These are phyloP conservation scores for Halyomorpha halys DNA, from an alignment of 1,140 invertebrate genomes.

Conservation along the genomic window DNA sequence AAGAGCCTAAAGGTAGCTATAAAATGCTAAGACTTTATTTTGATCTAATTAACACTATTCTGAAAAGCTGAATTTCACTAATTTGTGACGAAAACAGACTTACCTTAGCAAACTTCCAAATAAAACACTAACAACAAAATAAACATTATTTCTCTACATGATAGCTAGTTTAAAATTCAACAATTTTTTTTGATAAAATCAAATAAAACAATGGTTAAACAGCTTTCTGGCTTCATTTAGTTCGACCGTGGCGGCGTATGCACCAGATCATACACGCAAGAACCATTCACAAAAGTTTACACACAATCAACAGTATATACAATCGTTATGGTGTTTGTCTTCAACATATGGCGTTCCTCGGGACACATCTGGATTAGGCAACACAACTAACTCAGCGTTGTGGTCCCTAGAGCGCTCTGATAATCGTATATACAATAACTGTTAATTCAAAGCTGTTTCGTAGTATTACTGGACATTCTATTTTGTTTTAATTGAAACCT, in stretches of 20 bases:
- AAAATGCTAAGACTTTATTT: no score
- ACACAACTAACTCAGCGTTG: neutral
- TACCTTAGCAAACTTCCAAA: neutral
- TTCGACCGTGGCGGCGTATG: slow-evolving; percentile 9
- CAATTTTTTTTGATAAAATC: neutral
- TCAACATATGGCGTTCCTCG: slow-evolving; percentile 25
- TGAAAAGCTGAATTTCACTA: neutral
- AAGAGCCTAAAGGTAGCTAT: no score
- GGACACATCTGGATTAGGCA: slow-evolving; percentile 18
- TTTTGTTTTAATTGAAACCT: no score
- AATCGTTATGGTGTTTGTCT: slow-evolving; percentile 13
- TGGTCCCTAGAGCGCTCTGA: no score
- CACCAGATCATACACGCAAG: slow-evolving; percentile 16
- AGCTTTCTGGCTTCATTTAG: neutral
- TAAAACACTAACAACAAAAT: slow-evolving; percentile 4
- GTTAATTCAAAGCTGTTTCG: no score
- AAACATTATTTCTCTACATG: slow-evolving; percentile 1
- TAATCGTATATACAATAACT: no score
- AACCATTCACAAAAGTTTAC: slow-evolving; percentile 10
- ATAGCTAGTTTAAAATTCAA: slow-evolving; percentile 4
- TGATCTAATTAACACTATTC: no score
- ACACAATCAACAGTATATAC: slow-evolving; percentile 3
- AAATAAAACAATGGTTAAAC: neutral
- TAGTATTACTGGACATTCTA: no score
- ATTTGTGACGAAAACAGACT: neutral